A percentile compares a stretch with the other conserved stretches of the same genome.
Conservation (phyloP, 2,797 vertebrate species). For the Meda fulgida region DNA sequence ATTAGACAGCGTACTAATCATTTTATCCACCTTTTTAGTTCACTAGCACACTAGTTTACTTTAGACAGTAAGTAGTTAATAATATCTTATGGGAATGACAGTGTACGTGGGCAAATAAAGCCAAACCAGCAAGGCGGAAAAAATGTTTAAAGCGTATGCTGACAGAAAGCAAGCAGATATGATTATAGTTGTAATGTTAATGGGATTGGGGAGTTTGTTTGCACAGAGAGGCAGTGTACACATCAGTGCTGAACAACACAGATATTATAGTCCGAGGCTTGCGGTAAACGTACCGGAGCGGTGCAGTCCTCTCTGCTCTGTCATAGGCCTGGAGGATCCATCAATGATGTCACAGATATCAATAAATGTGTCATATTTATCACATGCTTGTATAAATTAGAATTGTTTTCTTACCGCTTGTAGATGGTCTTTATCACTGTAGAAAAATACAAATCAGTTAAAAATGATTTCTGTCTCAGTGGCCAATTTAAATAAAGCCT, state of each 20-base stretch:
- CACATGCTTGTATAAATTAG: background rate
- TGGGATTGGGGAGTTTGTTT: slow-evolving; percentile 50
- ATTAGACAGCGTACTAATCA: background rate
- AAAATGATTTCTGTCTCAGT: background rate
- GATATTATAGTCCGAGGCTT: slow-evolving; percentile 37
- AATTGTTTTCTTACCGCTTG: slow-evolving; percentile 71
- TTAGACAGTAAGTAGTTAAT: background rate
- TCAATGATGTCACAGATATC: slow-evolving; percentile 11
- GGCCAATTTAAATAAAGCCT: background rate
- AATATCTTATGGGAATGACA: background rate
- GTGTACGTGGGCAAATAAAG: slow-evolving; percentile 9
- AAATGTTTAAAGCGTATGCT: slow-evolving; percentile 12
- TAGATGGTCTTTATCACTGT: slow-evolving; percentile 80
- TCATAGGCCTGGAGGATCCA: slow-evolving; percentile 70
- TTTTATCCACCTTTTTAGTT: background rate
- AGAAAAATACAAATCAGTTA: slow-evolving; percentile 37
- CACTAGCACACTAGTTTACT: background rate
- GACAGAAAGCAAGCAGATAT: slow-evolving; percentile 44
- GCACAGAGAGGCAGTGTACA: slow-evolving; percentile 57
- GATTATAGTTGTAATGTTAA: slow-evolving; percentile 52
- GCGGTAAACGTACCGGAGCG: slow-evolving; percentile 73
- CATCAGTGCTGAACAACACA: slow-evolving; percentile 56
- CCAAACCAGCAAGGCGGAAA: slow-evolving; percentile 23
- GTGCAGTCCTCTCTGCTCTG: slow-evolving; percentile 77
- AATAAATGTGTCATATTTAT: slow-evolving; percentile 27